phyloP scores from a whole-genome alignment of 2,797 vertebrate species.

The Thalassophryne amazonica region DNA sequence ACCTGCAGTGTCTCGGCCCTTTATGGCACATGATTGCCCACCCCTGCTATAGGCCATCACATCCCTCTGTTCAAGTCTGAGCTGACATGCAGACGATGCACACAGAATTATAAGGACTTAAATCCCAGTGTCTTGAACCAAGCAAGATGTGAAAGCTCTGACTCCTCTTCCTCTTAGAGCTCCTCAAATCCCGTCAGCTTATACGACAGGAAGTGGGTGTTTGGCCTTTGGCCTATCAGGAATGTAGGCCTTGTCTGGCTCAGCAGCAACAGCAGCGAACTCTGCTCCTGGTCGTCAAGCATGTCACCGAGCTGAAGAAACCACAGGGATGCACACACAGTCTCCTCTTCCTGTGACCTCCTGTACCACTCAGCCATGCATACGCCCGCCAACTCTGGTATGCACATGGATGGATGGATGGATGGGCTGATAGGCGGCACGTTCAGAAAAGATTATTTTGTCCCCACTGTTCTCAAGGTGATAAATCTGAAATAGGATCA shows the following conservation, averaged over 20 bases:
- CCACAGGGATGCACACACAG: no score
- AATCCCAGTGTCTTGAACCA: no score
- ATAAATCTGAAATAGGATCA: constrained; percentile 2
- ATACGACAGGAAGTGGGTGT: constrained; percentile 56
- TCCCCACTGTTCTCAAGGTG: not conserved
- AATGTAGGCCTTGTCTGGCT: constrained; percentile 53
- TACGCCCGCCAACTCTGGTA: not conserved
- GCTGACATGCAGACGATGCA: no score
- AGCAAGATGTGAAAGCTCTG: no score
- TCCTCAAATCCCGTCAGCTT: constrained; percentile 35
- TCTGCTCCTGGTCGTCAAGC: not conserved
- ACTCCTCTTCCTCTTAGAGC: constrained; percentile 12
- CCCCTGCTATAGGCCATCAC: no score
- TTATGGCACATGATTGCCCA: no score
- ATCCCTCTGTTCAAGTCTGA: no score
- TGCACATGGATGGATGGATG: not conserved
- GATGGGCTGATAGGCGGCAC: no score
- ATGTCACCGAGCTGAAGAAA: constrained; percentile 33
- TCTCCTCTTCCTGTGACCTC: constrained; percentile 23
- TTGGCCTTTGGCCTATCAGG: constrained; percentile 62
- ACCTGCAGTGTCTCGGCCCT: no score
- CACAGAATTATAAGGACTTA: no score
- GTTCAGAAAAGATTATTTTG: not conserved
- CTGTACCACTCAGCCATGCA: constrained; percentile 4
- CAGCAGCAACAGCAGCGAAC: no score